Evolutionary conservation across 1,140 invertebrate genomes (phyloP), one percentile per base, ranked within the genome.

Genomic region (Catajapyx aquilonaris): DNA sequence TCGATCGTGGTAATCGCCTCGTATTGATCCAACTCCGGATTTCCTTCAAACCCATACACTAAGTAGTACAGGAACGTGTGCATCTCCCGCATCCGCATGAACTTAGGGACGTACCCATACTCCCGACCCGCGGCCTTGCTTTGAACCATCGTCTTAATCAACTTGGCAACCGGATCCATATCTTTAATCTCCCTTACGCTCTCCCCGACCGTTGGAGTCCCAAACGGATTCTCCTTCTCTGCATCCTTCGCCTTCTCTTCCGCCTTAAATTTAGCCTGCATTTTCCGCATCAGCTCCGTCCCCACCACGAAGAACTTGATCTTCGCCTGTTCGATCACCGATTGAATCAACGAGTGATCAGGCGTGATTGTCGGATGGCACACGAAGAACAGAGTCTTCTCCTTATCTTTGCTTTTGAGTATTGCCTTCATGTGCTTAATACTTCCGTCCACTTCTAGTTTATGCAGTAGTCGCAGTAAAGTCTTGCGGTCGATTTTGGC

Each of bases 41-140:
- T 38, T 4, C 66, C 61, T 10, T 57, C 51, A 48, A 73, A 66
- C 20, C 62, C 66, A 38, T 72, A 70, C 1, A 73, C 55, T 4
- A 81, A 46, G 50, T 81, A 80, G 51, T 62, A 79, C 0, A 84
- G 45, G 33, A 75, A 62, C 41, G 69, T 56, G 46, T 85, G 78
- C 13, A 84, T 43, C 11, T 65, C 53, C 43, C 66, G 54, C 55
- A 76, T 68, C 20, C 76, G 56, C 2, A 71, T 49, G 44, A 80
- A 76, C 53, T 81, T 83, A 0, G 77, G 76, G 18, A 60, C 55
- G 20, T 61, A 61, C 3, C 65, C 66, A 47, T 65, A 65, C 20
- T 52, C 49, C 46, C 49, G 55, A 2, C 55, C 59, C 1, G 43
- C 13, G 13, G 9, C 21, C 28, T 9, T 13, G 13, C 13, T 13